A percentile compares a stretch with the other conserved stretches of the same genome.
These are phyloP conservation scores for Macrotrachela quadricornifera DNA, from an alignment of 1,140 invertebrate species.

Conservation along the genomic window DNA sequence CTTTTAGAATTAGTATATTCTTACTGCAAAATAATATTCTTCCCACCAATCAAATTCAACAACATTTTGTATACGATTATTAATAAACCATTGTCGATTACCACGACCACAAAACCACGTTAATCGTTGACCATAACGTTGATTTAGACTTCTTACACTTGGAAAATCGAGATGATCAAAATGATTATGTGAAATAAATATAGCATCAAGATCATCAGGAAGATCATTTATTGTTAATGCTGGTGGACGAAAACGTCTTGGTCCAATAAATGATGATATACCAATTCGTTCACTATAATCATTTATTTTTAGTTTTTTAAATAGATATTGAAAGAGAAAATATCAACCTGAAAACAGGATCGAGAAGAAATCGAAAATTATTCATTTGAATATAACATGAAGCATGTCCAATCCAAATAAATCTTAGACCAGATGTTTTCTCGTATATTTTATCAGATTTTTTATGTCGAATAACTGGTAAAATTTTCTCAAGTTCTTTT, in stretches of 20 bases:
- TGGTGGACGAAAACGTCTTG: constrained; percentile 26
- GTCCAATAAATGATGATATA: constrained; percentile 14
- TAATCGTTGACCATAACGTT: constrained; percentile 16
- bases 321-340: too few relatives aligned
- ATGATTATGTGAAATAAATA: constrained; percentile 36
- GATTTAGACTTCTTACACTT: constrained; percentile 22
- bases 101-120: constrained; percentile 30
- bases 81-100: constrained; percentile 25
- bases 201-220: constrained; percentile 28
- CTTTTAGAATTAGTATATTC: too few relatives aligned
- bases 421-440: too few relatives aligned
- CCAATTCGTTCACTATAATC: constrained; percentile 10
- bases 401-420: constrained; percentile 33
- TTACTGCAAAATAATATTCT: too few relatives aligned
- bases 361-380: constrained; percentile 26
- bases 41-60: constrained; percentile 35
- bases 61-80: constrained; percentile 13
- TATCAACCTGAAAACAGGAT: constrained; percentile 24
- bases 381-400: constrained; percentile 31
- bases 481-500: too few relatives aligned
- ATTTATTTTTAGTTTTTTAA: not conserved
- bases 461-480: constrained; percentile 1
- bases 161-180: constrained; percentile 35
- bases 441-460: not conserved
- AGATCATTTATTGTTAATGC: constrained; percentile 31